A percentile compares a stretch with the other conserved stretches of the same genome.
phyloP scores from a whole-genome alignment of 1,140 invertebrate genomes.

The Arctopsyche grandis region DNA sequence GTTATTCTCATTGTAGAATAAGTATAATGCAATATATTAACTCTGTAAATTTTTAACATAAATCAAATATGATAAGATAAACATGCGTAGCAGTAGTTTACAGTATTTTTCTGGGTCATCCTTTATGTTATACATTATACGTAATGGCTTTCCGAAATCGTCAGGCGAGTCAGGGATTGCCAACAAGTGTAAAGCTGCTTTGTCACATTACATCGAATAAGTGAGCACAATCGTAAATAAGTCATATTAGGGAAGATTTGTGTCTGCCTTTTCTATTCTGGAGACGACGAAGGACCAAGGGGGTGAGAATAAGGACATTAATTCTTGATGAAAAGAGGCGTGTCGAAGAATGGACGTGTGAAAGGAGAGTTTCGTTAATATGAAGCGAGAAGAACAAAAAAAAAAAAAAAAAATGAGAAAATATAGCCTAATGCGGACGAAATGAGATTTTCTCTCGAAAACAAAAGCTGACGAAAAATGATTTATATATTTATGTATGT shows the following conservation, averaged over 20 bases:
- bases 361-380: constrained; percentile 6
- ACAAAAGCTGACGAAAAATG: background rate
- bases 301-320: background rate
- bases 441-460: constrained; percentile 12
- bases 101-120: too few relatives aligned
- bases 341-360: background rate
- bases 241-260: constrained; percentile 11
- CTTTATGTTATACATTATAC: background rate
- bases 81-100: too few relatives aligned
- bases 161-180: background rate
- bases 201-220: constrained; percentile 24
- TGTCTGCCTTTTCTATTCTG: background rate
- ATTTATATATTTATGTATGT: too few relatives aligned
- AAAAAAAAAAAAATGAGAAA: constrained; percentile 7
- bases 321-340: constrained; percentile 18
- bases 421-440: constrained; percentile 10
- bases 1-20: too few relatives aligned
- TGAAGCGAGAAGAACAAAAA: background rate
- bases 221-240: constrained; percentile 14
- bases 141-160: background rate
- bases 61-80: too few relatives aligned
- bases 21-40: too few relatives aligned
- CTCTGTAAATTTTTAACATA: too few relatives aligned
- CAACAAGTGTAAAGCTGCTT: background rate
- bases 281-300: background rate